Evolutionary conservation across 2,113 vertebrate genomes (phyloP).

Genomic region (Trinectes maculatus): DNA sequence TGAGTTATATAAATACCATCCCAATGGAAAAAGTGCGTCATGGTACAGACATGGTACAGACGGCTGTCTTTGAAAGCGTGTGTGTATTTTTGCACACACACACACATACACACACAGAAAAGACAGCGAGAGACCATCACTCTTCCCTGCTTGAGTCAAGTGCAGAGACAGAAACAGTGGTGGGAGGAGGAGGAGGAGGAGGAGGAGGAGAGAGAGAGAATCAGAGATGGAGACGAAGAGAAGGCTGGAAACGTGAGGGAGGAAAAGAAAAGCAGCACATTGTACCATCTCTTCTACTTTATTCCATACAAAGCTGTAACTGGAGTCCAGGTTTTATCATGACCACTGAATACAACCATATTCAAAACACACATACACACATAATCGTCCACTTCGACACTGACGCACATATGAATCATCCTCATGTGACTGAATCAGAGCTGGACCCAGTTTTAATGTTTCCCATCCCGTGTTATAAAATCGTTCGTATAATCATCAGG

Average conservation of each 20-base stretch:
- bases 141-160: conserved; percentile 38
- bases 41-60: conserved; percentile 77
- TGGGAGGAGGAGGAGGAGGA: neutral
- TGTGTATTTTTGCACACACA: conserved; percentile 19
- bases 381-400: no score
- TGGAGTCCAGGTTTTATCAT: no score
- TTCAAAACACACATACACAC: no score
- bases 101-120: conserved; percentile 19
- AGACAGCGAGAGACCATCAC: conserved; percentile 26
- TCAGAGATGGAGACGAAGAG: conserved; percentile 4
- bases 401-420: no score
- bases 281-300: no score
- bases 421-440: no score
- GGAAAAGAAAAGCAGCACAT: neutral
- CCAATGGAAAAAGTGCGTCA: conserved; percentile 81
- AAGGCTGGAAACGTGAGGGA: neutral
- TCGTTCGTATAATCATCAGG: neutral
- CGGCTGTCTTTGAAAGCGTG: conserved; percentile 59
- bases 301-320: no score
- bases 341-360: no score
- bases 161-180: conserved; percentile 6
- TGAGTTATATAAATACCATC: conserved; percentile 80
- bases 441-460: no score
- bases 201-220: neutral
- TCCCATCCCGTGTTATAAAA: no score